phyloP scores from a whole-genome alignment of 2,113 vertebrate genomes.

The Carassius carassius region DNA sequence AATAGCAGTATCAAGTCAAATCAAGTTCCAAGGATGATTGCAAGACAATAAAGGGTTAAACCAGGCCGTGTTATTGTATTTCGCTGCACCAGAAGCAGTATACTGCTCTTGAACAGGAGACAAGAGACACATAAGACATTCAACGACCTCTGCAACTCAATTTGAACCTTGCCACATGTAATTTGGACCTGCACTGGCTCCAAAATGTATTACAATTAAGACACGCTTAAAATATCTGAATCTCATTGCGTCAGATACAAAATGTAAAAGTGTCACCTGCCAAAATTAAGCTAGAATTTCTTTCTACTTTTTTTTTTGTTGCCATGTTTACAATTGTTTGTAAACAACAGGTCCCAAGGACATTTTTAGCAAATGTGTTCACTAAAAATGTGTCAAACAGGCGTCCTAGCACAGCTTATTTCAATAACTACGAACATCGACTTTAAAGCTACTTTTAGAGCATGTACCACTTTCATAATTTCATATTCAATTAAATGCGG shows the following conservation, averaged over 20 bases:
- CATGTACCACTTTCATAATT: neutral
- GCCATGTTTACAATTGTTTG: neutral
- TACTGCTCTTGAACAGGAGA: conserved; percentile 31
- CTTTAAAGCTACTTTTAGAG: neutral
- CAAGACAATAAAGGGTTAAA: conserved; percentile 50
- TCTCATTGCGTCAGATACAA: neutral
- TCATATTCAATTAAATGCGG: neutral
- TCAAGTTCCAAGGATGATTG: conserved; percentile 38
- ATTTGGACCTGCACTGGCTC: conserved; percentile 15
- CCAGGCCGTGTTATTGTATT: conserved; percentile 48
- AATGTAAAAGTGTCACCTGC: neutral
- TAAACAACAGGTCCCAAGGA: neutral
- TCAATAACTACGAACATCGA: neutral
- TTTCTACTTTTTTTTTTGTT: neutral
- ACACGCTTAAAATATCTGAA: neutral
- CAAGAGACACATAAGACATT: conserved; percentile 39
- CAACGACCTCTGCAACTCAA: conserved; percentile 31
- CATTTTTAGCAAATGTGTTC: neutral
- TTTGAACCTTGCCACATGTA: conserved; percentile 28
- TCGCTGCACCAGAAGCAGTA: conserved; percentile 45
- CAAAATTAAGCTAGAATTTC: neutral
- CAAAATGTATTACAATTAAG: conserved; percentile 28
- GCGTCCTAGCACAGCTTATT: too few relatives aligned
- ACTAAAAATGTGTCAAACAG: neutral
- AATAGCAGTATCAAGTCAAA: conserved; percentile 33